phyloP scores from a whole-genome alignment of 2,888 invertebrate species.

The Nebria brevicollis region DNA sequence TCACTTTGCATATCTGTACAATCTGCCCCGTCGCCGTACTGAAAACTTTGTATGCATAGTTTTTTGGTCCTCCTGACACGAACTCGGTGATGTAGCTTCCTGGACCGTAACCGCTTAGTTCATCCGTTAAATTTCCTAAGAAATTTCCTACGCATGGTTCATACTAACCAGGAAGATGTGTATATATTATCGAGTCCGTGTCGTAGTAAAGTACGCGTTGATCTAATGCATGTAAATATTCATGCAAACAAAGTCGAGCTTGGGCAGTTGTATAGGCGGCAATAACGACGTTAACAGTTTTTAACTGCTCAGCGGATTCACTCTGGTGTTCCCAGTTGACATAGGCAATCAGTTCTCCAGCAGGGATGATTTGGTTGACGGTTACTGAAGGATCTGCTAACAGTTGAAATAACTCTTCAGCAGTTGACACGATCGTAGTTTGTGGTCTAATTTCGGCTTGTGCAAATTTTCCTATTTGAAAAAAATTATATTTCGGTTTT shows the following conservation, averaged over 20 bases:
- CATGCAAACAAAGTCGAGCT: constrained; percentile 24
- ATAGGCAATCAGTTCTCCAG: constrained; percentile 48
- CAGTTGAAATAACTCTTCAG: constrained; percentile 47
- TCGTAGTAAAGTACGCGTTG: constrained; percentile 45
- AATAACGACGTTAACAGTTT: constrained; percentile 53
- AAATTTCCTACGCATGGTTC: too few relatives aligned
- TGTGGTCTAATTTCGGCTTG: constrained; percentile 43
- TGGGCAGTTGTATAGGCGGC: constrained; percentile 55
- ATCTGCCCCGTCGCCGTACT: too few relatives aligned
- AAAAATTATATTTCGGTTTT: constrained; percentile 11
- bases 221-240: constrained; percentile 53
- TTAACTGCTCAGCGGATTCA: constrained; percentile 43
- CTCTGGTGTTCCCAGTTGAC: constrained; percentile 48
- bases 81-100: too few relatives aligned
- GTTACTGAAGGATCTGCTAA: constrained; percentile 48
- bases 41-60: too few relatives aligned
- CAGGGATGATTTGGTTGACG: constrained; percentile 47
- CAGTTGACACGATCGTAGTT: constrained; percentile 41
- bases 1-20: too few relatives aligned
- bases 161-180: too few relatives aligned
- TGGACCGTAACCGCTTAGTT: too few relatives aligned
- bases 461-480: neutral
- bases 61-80: too few relatives aligned
- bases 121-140: too few relatives aligned
- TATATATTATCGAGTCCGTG: too few relatives aligned